A percentile compares a stretch with the other conserved stretches of the same genome.
These are phyloP conservation scores for Drosophila neotestacea DNA, from an alignment of 2,888 invertebrate species.

Conservation along the genomic window DNA sequence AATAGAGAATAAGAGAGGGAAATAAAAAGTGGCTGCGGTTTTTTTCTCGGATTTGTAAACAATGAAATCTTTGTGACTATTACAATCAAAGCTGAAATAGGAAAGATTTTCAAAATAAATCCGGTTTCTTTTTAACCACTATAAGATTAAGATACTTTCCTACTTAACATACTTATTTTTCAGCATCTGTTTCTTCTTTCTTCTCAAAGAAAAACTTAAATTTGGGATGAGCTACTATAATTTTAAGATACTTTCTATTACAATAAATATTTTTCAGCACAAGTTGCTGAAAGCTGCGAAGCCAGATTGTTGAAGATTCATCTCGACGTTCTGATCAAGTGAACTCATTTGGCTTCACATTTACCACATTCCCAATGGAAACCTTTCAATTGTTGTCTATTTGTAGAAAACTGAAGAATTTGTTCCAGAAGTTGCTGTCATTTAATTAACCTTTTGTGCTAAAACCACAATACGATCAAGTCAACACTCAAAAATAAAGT, in stretches of 20 bases:
- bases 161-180: background rate
- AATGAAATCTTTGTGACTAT: background rate
- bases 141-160: background rate
- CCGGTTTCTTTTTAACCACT: background rate
- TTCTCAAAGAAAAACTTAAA: too few relatives aligned
- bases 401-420: constrained; percentile 2
- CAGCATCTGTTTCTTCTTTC: background rate
- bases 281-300: background rate
- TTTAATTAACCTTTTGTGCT: constrained; percentile 14
- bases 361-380: constrained; percentile 12
- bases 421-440: background rate
- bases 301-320: background rate
- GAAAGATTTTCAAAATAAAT: background rate
- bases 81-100: background rate
- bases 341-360: constrained; percentile 15
- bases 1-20: background rate
- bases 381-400: constrained; percentile 25
- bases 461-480: constrained; percentile 10
- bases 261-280: background rate
- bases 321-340: background rate
- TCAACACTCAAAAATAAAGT: background rate
- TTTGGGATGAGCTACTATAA: too few relatives aligned
- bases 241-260: too few relatives aligned
- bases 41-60: background rate
- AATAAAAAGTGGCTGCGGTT: background rate